Evolutionary conservation across 2,113 vertebrate species (phyloP).

Genomic region (Toxotes jaculatrix): DNA sequence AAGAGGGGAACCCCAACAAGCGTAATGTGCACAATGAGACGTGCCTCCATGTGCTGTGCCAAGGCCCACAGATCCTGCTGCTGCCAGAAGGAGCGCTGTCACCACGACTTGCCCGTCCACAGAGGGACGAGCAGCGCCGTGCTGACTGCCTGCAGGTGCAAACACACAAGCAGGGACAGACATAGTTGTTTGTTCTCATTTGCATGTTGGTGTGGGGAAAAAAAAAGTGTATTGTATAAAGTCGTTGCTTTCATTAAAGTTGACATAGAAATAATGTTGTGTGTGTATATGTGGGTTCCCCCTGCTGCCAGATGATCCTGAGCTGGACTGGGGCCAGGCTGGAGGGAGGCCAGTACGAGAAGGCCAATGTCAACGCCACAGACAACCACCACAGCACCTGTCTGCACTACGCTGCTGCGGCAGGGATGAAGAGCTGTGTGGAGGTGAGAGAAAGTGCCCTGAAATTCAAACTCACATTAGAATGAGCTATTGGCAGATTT

Average conservation of each 20-base stretch:
- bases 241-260: background rate
- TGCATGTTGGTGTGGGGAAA: background rate
- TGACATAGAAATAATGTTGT: slow-evolving; percentile 4
- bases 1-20: slow-evolving; percentile 83
- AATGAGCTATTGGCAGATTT: background rate
- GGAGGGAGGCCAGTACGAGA: slow-evolving; percentile 81
- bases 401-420: slow-evolving; percentile 78
- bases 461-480: background rate
- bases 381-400: slow-evolving; percentile 82
- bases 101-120: slow-evolving; percentile 76
- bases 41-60: slow-evolving; percentile 82
- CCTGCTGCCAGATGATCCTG: slow-evolving; percentile 72
- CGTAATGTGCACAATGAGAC: slow-evolving; percentile 82
- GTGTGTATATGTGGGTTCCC: slow-evolving; percentile 19
- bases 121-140: slow-evolving; percentile 80
- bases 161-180: accelerated
- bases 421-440: slow-evolving; percentile 82
- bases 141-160: slow-evolving; percentile 78
- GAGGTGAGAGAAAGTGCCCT: slow-evolving; percentile 70
- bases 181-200: background rate
- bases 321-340: slow-evolving; percentile 81
- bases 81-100: slow-evolving; percentile 80
- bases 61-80: slow-evolving; percentile 79
- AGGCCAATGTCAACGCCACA: slow-evolving; percentile 80
- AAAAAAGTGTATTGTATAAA: background rate